These are phyloP conservation scores for Conops quadrifasciatus DNA, from an alignment of 2,888 invertebrate species.

Conservation along the genomic window DNA sequence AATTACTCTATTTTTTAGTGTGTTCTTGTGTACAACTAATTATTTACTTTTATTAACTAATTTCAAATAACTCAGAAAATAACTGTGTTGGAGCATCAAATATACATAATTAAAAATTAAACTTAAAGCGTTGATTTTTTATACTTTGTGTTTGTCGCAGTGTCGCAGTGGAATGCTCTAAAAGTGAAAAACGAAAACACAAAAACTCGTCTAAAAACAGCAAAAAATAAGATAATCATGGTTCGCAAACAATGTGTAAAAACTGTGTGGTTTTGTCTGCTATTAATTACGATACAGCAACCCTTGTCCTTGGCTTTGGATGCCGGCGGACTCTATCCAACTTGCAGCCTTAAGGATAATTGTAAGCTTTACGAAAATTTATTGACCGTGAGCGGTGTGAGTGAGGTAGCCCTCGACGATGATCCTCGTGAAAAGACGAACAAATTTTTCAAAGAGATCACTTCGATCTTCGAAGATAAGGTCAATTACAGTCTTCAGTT, in stretches of 20 bases:
- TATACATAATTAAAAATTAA: conserved; percentile 6
- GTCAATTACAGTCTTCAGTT: conserved; percentile 61
- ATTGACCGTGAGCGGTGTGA: conserved; percentile 46
- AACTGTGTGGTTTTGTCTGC: background rate
- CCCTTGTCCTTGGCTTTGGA: conserved; percentile 40
- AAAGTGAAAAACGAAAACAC: conserved; percentile 20
- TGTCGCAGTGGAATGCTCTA: background rate
- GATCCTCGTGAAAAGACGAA: conserved; percentile 41
- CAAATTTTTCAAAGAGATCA: conserved; percentile 58
- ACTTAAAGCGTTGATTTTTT: background rate
- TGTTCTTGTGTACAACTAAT: too few relatives aligned
- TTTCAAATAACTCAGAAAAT: conserved; percentile 17
- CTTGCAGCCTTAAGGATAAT: conserved; percentile 60
- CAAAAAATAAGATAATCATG: conserved; percentile 21
- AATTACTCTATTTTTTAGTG: too few relatives aligned
- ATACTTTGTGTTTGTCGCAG: background rate
- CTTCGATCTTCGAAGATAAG: conserved; percentile 62
- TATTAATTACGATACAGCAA: background rate
- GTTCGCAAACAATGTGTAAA: too few relatives aligned
- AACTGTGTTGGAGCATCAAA: conserved; percentile 41
- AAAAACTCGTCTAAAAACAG: conserved; percentile 2
- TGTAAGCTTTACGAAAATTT: conserved; percentile 58
- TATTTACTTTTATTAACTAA: too few relatives aligned
- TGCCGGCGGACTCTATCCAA: conserved; percentile 48
- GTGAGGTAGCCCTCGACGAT: conserved; percentile 35